Evolutionary conservation across 2,113 vertebrate species (phyloP), one percentile per base, ranked within the genome.

Genomic region (Phalacrocorax carbo): DNA sequence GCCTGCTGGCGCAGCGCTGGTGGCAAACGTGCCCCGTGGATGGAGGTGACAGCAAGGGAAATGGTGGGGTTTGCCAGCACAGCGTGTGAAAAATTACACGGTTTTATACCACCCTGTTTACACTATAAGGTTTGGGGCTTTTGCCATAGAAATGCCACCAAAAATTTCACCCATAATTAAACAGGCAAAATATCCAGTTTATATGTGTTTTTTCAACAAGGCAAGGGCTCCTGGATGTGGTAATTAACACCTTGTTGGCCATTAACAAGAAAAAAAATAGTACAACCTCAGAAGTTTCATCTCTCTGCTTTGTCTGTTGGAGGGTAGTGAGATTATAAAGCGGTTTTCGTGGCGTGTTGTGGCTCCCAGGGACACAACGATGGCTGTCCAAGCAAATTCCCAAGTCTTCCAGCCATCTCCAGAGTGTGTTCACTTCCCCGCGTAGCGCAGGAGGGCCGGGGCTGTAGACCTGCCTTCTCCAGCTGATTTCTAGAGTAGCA

Each of bases 391-490:
- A 52, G 64, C 21, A 12, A 49, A 55, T 27, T 71, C 72, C 71
- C 49, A 19, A 15, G 38, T 18, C 32, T 30, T 29, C 40, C 46
- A 17, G 89, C 51, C 1, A 0, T 10, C 23, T 44, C 51, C 34
- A 7, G 69, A 14, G 32, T 4, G 4, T 4, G 2, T 52, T 44
- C 42, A 7, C 10, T 3, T 11, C 32, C 49, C 22, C 19, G 2
- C 2, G 11, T 1, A 19, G 65, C 1, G 1, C 34, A 26, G 60
- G 10, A 64, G 11, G 22, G 29, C 57, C 0, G 0, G 72, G 61
- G 46, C 7, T 46, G 57, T 2, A 44, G 61, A 48, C 38, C 54
- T 21, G 65, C 27, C 64, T 60, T 27, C 73, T 60, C 64, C 86
- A 72, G 58, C 60, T 13, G 44, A 55, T 69, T 81, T 64, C 78